Evolutionary conservation across 2,797 vertebrate genomes (phyloP).

Genomic region (Acanthurus tractus): DNA sequence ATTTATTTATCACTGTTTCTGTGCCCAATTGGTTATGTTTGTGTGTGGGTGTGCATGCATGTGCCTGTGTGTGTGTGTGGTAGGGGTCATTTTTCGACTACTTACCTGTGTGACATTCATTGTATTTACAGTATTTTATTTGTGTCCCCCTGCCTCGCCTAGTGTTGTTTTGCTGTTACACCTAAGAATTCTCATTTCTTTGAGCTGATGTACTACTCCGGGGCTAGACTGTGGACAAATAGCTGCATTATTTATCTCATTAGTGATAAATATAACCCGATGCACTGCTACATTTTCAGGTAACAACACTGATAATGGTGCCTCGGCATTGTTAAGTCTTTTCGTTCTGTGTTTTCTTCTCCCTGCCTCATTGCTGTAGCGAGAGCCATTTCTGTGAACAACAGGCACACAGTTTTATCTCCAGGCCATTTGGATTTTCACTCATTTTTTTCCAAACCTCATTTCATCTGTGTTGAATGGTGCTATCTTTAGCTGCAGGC

Average conservation of each 20-base stretch:
- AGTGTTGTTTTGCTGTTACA: conserved; percentile 48
- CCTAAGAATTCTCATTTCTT: conserved; percentile 55
- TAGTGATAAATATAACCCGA: conserved; percentile 72
- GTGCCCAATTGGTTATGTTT: not conserved
- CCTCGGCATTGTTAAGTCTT: conserved; percentile 38
- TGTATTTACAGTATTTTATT: conserved; percentile 21
- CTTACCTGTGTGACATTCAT: conserved; percentile 27
- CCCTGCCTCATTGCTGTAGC: conserved; percentile 40
- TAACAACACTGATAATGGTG: conserved; percentile 63
- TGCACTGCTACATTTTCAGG: conserved; percentile 63
- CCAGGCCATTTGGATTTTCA: conserved; percentile 75
- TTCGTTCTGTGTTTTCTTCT: conserved; percentile 38
- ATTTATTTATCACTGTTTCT: too few relatives aligned
- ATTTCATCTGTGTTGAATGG: conserved; percentile 77
- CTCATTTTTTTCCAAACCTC: conserved; percentile 69
- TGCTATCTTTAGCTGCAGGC: conserved; percentile 78
- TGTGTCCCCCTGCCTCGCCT: not conserved
- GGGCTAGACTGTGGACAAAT: conserved; percentile 66
- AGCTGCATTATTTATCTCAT: conserved; percentile 74
- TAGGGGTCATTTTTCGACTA: conserved; percentile 3
- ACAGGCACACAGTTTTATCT: conserved; percentile 71
- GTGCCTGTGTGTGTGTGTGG: too few relatives aligned
- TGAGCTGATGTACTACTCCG: conserved; percentile 44
- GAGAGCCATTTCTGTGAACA: conserved; percentile 72
- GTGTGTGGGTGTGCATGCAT: not conserved